Conservation (phyloP, 2,888 invertebrate species). For the Synanthedon andrenaeformis region DNA sequence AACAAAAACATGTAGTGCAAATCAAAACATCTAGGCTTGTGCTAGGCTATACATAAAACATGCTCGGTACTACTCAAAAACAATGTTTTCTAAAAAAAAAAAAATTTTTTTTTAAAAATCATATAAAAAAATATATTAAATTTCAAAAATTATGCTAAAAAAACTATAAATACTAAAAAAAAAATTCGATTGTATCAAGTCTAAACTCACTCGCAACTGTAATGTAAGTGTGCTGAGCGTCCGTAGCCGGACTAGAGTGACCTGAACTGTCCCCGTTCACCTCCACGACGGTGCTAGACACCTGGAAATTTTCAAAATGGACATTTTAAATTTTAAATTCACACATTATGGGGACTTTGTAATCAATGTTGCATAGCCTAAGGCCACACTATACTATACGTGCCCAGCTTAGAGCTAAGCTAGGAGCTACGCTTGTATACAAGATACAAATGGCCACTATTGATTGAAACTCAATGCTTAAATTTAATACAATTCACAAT, state of each 20-base stretch:
- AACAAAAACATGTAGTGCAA: conserved; percentile 12
- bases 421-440: too few relatives aligned
- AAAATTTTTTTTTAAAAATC: too few relatives aligned
- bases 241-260: conserved; percentile 63
- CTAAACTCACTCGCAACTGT: conserved; percentile 75
- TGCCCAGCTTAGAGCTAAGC: too few relatives aligned
- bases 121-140: too few relatives aligned
- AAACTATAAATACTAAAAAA: too few relatives aligned
- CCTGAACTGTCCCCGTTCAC: conserved; percentile 71
- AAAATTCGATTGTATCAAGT: background rate
- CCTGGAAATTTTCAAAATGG: conserved; percentile 25
- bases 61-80: background rate
- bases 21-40: background rate
- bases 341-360: background rate
- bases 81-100: too few relatives aligned
- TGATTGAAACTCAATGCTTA: too few relatives aligned
- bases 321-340: background rate
- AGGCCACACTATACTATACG: too few relatives aligned
- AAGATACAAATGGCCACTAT: too few relatives aligned
- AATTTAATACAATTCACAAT: too few relatives aligned
- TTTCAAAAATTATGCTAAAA: too few relatives aligned
- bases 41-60: background rate
- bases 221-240: conserved; percentile 73
- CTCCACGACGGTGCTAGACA: conserved; percentile 54
- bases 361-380: too few relatives aligned